Evolutionary conservation across 2,888 invertebrate species (phyloP).

Genomic region (Adineta ricciae): DNA sequence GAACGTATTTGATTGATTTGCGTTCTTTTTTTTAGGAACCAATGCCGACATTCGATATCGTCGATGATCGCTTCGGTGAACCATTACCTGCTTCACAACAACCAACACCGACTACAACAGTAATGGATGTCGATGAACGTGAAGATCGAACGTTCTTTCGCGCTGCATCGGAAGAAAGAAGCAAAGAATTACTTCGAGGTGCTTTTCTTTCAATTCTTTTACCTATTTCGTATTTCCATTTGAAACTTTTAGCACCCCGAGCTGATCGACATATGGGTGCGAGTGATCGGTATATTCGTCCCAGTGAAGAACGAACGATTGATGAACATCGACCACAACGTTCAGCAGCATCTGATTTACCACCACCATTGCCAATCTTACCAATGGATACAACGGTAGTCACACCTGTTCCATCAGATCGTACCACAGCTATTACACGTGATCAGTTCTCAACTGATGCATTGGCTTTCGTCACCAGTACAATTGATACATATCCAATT

Average conservation of each 20-base stretch:
- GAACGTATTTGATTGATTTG: background rate
- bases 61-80: slow-evolving; percentile 2
- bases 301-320: background rate
- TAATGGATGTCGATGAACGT: background rate
- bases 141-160: background rate
- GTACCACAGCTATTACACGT: background rate
- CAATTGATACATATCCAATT: background rate
- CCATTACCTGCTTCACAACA: background rate
- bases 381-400: background rate
- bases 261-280: background rate
- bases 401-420: background rate
- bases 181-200: background rate
- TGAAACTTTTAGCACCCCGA: background rate
- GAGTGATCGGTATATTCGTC: background rate
- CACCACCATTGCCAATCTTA: background rate
- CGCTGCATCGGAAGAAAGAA: background rate
- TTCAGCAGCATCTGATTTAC: background rate
- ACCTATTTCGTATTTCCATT: background rate
- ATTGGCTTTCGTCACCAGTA: background rate
- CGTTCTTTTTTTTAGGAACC: background rate
- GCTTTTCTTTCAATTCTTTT: background rate
- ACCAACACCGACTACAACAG: background rate
- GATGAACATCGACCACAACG: background rate
- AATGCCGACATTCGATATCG: background rate
- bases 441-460: background rate